Conservation (phyloP, 2,888 invertebrate species). For the Exephanes ischioxanthus region DNA sequence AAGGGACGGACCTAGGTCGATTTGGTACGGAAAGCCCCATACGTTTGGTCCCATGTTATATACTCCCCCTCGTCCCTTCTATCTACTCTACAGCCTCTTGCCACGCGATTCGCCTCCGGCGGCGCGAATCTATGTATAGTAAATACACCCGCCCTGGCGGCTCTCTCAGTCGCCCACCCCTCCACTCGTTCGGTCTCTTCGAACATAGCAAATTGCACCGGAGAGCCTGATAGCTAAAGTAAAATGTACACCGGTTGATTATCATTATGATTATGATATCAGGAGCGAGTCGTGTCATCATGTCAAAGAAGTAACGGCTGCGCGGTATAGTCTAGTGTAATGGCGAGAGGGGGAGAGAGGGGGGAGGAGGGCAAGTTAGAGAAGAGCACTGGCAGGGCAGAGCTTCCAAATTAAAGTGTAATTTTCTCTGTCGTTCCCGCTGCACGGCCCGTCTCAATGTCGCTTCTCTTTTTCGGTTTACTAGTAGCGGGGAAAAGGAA, state of each 20-base stretch:
- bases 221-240: constrained; percentile 66
- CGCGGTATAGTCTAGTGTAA: constrained; percentile 46
- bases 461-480: constrained; percentile 57
- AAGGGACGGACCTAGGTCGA: neutral
- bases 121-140: constrained; percentile 42
- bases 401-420: constrained; percentile 70
- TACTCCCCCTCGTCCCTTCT: neutral
- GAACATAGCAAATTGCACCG: constrained; percentile 66
- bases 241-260: constrained; percentile 72
- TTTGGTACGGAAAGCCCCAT: neutral
- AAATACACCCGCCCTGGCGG: constrained; percentile 51
- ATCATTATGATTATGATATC: constrained; percentile 72
- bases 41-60: neutral
- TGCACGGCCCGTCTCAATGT: constrained; percentile 48
- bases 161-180: constrained; percentile 42
- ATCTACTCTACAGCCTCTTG: constrained; percentile 35
- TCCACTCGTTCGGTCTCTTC: constrained; percentile 58
- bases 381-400: constrained; percentile 43
- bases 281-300: constrained; percentile 70
- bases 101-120: constrained; percentile 55
- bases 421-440: constrained; percentile 66
- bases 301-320: constrained; percentile 65
- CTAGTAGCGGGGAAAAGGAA: constrained; percentile 24
- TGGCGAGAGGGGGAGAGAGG: constrained; percentile 30
- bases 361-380: constrained; percentile 48